Conservation (phyloP, 2,888 invertebrate species). For the Abrostola triplasia region DNA sequence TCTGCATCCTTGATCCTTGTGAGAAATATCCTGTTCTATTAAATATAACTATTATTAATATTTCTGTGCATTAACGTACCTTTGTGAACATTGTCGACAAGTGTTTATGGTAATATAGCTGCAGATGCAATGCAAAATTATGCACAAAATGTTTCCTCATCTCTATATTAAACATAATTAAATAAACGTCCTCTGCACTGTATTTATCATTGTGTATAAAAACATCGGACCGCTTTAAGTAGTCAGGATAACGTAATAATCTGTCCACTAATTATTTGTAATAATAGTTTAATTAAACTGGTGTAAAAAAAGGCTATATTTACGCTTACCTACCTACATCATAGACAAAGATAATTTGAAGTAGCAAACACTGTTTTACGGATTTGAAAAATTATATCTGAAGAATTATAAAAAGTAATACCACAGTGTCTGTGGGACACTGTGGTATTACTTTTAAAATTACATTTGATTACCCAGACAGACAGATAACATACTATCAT, state of each 20-base stretch:
- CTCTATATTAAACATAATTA: constrained; percentile 16
- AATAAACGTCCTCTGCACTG: constrained; percentile 12
- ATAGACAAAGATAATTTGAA: too few species aligned
- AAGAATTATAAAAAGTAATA: too few species aligned
- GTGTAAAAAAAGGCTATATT: constrained; percentile 24
- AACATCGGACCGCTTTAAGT: neutral
- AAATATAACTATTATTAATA: constrained; percentile 16
- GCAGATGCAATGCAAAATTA: constrained; percentile 12
- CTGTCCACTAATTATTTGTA: constrained; percentile 12
- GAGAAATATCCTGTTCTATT: constrained; percentile 11
- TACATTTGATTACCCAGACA: too few species aligned
- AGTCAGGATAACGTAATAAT: constrained; percentile 2
- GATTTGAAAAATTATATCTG: neutral
- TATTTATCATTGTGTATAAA: constrained; percentile 17
- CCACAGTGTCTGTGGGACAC: too few species aligned
- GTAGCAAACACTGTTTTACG: too few species aligned
- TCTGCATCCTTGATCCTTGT: too few species aligned
- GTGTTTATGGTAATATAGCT: constrained; percentile 20
- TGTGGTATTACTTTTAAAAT: too few species aligned
- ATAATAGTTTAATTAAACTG: constrained; percentile 20
- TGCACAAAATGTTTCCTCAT: constrained; percentile 29
- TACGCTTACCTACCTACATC: too few species aligned
- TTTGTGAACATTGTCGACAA: constrained; percentile 4
- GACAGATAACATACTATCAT: too few species aligned
- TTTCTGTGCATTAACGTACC: constrained; percentile 12